Conservation (phyloP, 2,113 vertebrate species). For the Phyllostomus hastatus region DNA sequence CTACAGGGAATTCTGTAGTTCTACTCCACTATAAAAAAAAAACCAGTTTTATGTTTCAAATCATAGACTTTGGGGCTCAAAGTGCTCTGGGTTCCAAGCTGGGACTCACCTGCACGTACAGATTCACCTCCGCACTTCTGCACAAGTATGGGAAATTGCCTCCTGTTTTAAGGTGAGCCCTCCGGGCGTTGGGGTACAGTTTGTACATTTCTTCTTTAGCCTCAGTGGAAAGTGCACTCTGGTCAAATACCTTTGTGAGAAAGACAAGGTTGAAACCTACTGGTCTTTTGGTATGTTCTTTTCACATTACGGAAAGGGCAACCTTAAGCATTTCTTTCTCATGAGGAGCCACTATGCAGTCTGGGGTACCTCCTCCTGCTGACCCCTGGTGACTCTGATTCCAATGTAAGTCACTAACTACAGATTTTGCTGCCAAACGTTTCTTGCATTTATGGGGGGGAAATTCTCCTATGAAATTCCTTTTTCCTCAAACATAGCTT, state of each 20-base stretch:
- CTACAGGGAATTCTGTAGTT: not conserved
- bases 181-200: slow-evolving; percentile 93
- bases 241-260: slow-evolving; percentile 92
- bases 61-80: not conserved
- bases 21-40: not conserved
- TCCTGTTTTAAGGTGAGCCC: slow-evolving; percentile 98
- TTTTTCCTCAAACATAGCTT: slow-evolving; percentile 1
- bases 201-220: slow-evolving; percentile 99
- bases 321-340: not conserved
- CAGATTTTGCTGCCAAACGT: not conserved
- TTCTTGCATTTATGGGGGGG: not conserved
- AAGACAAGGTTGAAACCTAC: not conserved
- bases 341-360: not conserved
- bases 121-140: slow-evolving; percentile 96
- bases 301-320: not conserved
- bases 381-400: not conserved
- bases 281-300: not conserved
- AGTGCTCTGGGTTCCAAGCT: not conserved
- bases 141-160: slow-evolving; percentile 98
- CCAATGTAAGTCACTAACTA: not conserved
- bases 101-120: slow-evolving; percentile 92
- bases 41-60: not conserved
- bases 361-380: not conserved
- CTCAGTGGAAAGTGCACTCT: slow-evolving; percentile 95
- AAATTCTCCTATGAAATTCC: not conserved